These are phyloP conservation scores for Cyprinodon variegatus DNA, from an alignment of 2,113 vertebrate species.

Conservation along the genomic window DNA sequence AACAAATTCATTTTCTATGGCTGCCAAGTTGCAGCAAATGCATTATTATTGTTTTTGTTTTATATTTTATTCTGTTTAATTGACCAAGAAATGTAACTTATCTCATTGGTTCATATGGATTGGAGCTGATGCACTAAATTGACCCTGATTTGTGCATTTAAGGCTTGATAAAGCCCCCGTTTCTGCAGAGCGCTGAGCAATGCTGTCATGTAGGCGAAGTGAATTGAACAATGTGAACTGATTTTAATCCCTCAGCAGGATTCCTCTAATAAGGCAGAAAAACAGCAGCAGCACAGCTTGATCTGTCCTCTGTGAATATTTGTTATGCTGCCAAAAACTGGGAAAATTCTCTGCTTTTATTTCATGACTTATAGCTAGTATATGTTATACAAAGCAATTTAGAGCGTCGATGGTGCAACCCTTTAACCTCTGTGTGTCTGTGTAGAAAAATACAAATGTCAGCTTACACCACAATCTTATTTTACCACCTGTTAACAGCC, in stretches of 20 bases:
- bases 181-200: constrained; percentile 5
- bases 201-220: constrained; percentile 6
- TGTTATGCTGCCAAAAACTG: constrained; percentile 3
- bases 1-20: neutral
- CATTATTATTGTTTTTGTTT: neutral
- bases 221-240: constrained; percentile 14
- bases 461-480: neutral
- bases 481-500: neutral
- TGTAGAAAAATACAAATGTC: neutral
- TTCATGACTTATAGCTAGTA: neutral
- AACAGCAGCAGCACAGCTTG: constrained; percentile 38
- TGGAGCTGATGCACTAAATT: neutral
- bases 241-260: constrained; percentile 37
- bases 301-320: constrained; percentile 24
- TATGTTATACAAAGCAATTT: neutral
- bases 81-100: neutral
- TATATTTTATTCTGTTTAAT: neutral
- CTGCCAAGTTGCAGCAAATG: neutral
- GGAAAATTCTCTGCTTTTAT: constrained; percentile 13
- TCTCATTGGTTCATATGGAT: neutral
- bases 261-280: constrained; percentile 42
- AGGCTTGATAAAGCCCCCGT: neutral
- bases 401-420: constrained; percentile 1
- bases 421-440: neutral
- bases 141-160: constrained; percentile 1